phyloP scores from a whole-genome alignment of 2,888 invertebrate species.

The Tetranychus piercei region DNA sequence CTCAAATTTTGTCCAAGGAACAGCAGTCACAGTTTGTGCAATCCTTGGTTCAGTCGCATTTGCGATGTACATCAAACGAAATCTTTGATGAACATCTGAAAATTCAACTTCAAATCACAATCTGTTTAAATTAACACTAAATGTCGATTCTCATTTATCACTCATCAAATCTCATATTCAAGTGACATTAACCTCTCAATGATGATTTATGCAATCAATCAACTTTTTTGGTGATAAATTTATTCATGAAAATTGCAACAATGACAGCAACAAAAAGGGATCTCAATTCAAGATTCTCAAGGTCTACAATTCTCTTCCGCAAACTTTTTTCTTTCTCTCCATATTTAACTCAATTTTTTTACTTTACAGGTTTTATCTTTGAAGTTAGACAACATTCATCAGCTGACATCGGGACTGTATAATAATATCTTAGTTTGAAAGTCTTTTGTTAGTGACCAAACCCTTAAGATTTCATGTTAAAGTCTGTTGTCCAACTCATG shows the following conservation, averaged over 20 bases:
- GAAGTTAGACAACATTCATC: too few species aligned
- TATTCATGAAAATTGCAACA: background rate
- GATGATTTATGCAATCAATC: too few species aligned
- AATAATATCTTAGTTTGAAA: too few species aligned
- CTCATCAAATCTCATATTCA: background rate
- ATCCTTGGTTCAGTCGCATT: constrained; percentile 14
- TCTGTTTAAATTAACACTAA: too few species aligned
- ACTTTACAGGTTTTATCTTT: too few species aligned
- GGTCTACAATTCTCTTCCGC: background rate
- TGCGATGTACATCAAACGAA: constrained; percentile 15
- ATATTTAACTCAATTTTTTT: background rate
- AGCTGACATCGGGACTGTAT: too few species aligned
- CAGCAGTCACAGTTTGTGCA: constrained; percentile 17
- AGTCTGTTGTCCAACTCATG: too few species aligned
- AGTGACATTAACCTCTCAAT: too few species aligned
- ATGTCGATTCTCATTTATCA: background rate
- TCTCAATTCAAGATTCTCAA: background rate
- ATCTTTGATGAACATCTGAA: background rate
- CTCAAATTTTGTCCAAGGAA: background rate
- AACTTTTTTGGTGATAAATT: too few species aligned
- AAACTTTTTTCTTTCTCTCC: background rate
- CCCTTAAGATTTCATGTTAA: too few species aligned
- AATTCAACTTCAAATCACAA: too few species aligned
- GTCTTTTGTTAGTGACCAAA: too few species aligned
- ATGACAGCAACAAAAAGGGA: background rate